phyloP scores from a whole-genome alignment of 2,888 invertebrate genomes.

The Lordiphosa andalusiaca region DNA sequence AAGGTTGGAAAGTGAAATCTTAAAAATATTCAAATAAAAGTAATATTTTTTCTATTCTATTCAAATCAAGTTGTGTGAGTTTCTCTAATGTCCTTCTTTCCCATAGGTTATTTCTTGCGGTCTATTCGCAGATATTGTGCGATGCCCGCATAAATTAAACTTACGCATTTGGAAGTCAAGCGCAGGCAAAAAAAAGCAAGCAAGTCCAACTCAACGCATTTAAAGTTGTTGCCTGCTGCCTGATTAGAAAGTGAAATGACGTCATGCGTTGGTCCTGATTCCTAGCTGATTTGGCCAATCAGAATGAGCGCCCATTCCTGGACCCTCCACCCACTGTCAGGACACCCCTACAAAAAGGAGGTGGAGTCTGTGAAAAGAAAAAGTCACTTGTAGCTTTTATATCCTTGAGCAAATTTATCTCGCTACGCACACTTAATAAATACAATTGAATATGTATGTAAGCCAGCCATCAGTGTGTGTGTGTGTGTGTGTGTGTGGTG shows the following conservation, averaged over 20 bases:
- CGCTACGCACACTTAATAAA: constrained; percentile 72
- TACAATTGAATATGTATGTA: constrained; percentile 74
- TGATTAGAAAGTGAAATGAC: constrained; percentile 71
- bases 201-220: constrained; percentile 33
- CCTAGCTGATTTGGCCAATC: constrained; percentile 80
- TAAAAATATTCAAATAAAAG: too few species aligned
- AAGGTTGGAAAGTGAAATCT: too few species aligned
- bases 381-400: constrained; percentile 74
- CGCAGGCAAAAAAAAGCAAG: constrained; percentile 24
- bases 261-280: constrained; percentile 77
- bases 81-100: too few species aligned
- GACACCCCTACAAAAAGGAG: constrained; percentile 27
- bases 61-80: too few species aligned
- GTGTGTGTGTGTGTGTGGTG: constrained; percentile 18
- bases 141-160: constrained; percentile 63
- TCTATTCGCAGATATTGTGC: constrained; percentile 21
- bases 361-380: constrained; percentile 49
- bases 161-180: constrained; percentile 54
- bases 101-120: constrained; percentile 15
- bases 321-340: constrained; percentile 8
- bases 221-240: constrained; percentile 36
- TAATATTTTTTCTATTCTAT: too few species aligned
- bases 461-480: constrained; percentile 17
- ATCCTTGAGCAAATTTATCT: constrained; percentile 74
- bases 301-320: constrained; percentile 51